Percentiles rank a stretch among this genome's conserved stretches.
phyloP scores from a whole-genome alignment of 2,113 vertebrate species.

The Calidris pugnax region DNA sequence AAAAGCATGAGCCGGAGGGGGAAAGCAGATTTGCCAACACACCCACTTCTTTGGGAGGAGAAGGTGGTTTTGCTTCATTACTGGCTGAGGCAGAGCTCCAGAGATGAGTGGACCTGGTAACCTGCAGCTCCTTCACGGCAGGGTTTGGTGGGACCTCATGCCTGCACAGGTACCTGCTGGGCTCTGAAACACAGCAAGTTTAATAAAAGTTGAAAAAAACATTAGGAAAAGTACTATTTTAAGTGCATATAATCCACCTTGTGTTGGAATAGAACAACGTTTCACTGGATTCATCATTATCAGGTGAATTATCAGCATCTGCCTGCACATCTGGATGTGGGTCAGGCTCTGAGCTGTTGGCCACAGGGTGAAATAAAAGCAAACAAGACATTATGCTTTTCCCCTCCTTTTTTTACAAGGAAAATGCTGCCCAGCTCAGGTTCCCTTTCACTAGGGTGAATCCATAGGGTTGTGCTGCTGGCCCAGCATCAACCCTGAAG shows the following conservation, averaged over 20 bases:
- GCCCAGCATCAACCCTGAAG: not conserved
- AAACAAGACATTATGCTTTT: rapidly evolving
- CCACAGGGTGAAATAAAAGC: not conserved
- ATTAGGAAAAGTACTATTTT: not conserved
- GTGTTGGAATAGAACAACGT: rapidly evolving
- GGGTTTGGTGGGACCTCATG: not conserved
- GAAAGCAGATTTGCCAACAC: not conserved
- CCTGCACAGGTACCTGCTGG: not conserved
- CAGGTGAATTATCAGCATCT: not conserved
- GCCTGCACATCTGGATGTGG: not conserved
- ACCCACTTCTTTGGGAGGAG: not conserved
- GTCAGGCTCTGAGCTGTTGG: rapidly evolving
- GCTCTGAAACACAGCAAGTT: no score
- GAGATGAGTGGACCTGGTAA: not conserved
- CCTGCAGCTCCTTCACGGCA: not conserved
- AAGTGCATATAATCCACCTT: not conserved
- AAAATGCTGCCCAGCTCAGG: not conserved
- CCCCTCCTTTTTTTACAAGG: not conserved
- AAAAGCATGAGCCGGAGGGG: not conserved
- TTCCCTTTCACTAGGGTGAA: not conserved
- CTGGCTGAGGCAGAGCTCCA: not conserved
- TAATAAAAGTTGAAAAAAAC: not conserved
- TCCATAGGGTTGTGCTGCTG: not conserved
- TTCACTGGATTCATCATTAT: rapidly evolving
- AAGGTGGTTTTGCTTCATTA: not conserved